phyloP scores from a whole-genome alignment of 2,113 vertebrate genomes.

The Sceloporus undulatus region DNA sequence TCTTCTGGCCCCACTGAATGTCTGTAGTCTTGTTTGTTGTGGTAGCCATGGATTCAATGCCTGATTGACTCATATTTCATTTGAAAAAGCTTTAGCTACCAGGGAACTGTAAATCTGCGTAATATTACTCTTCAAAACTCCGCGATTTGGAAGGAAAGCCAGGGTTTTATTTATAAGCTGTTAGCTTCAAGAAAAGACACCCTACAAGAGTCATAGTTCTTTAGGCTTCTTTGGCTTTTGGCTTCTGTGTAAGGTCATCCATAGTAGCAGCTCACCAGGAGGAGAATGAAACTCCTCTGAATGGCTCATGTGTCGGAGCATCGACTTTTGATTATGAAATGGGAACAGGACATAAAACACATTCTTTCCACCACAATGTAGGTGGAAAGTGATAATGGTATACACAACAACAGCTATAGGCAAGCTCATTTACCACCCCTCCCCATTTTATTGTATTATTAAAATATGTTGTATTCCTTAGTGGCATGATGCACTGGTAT shows the following conservation, averaged over 20 bases:
- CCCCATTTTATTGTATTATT: neutral
- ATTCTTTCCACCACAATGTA: neutral
- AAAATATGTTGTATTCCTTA: neutral
- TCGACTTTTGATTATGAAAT: neutral
- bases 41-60: neutral
- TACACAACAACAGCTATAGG: neutral
- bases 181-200: neutral
- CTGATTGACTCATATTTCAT: neutral
- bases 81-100: neutral
- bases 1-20: neutral
- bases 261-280: neutral
- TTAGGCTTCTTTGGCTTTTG: neutral
- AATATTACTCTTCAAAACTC: neutral
- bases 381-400: neutral
- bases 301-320: neutral
- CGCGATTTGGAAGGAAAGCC: neutral
- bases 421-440: neutral
- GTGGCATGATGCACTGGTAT: neutral
- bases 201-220: neutral
- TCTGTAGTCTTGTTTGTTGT: fast-evolving
- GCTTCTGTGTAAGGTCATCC: neutral
- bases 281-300: neutral
- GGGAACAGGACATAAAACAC: neutral
- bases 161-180: neutral
- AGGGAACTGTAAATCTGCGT: neutral